Conservation (phyloP, 2,113 vertebrate genomes). For the Damaliscus lunatus region DNA sequence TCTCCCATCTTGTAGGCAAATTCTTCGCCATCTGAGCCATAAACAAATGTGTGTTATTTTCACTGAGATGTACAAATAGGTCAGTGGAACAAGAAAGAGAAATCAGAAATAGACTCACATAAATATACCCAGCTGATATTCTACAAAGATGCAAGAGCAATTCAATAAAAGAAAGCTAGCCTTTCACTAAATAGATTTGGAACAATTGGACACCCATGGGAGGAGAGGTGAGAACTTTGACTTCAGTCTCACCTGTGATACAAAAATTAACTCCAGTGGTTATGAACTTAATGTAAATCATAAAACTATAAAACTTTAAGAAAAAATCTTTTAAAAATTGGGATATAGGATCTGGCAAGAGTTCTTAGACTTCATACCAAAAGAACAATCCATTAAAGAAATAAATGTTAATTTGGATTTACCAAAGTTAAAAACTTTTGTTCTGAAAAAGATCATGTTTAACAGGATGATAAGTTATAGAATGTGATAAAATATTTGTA, state of each 20-base stretch:
- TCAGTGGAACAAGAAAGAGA: neutral
- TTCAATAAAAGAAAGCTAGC: neutral
- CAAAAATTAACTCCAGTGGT: neutral
- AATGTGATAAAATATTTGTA: neutral
- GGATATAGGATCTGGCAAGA: neutral
- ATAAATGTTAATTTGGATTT: neutral
- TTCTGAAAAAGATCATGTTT: neutral
- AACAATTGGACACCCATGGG: neutral
- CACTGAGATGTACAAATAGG: neutral
- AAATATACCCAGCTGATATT: neutral
- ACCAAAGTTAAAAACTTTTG: neutral
- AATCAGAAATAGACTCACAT: neutral
- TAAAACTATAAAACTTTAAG: neutral
- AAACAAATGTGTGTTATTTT: neutral
- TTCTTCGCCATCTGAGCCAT: neutral
- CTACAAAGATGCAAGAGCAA: neutral
- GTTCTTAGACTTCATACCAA: neutral
- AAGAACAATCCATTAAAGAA: neutral
- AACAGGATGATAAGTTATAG: neutral
- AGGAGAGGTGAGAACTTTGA: neutral
- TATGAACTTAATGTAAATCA: neutral
- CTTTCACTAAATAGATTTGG: neutral
- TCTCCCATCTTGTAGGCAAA: neutral
- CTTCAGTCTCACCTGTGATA: neutral
- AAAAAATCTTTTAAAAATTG: neutral